Conservation (phyloP, 2,797 vertebrate genomes). For the Coreius guichenoti region DNA sequence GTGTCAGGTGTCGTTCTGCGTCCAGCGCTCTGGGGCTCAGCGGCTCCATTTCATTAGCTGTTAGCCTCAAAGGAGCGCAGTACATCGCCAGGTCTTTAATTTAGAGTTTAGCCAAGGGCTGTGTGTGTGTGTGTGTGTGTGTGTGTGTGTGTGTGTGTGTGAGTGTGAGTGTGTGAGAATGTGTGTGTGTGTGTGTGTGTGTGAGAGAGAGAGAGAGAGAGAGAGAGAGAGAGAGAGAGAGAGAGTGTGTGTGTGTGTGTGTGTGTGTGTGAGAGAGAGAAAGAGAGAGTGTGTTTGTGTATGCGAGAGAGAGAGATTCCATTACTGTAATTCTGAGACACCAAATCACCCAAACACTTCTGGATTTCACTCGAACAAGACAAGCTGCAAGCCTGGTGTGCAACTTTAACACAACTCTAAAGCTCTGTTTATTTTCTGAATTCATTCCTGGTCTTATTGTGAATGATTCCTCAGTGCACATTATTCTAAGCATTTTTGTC, state of each 20-base stretch:
- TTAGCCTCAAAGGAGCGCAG: constrained; percentile 59
- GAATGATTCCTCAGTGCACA: background rate
- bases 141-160: too few species aligned
- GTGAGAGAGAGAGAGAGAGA: background rate
- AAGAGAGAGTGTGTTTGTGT: background rate
- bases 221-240: too few species aligned
- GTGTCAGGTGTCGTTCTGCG: constrained; percentile 59
- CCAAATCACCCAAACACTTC: constrained; percentile 33
- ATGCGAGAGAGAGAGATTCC: background rate
- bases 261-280: constrained; percentile 35
- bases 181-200: background rate
- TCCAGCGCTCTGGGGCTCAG: constrained; percentile 59
- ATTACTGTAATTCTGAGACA: constrained; percentile 54
- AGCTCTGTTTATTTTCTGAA: background rate
- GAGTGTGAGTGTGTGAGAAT: too few species aligned
- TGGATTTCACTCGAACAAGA: constrained; percentile 33
- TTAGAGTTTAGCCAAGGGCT: constrained; percentile 63
- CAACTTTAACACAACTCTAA: background rate
- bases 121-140: constrained; percentile 25
- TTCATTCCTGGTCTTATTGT: background rate
- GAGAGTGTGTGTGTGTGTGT: background rate
- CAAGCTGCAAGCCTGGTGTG: constrained; percentile 40
- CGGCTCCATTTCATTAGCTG: constrained; percentile 64
- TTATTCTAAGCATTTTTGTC: background rate
- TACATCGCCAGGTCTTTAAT: constrained; percentile 63